These are phyloP conservation scores for Tachysurus vachellii DNA, from an alignment of 2,113 vertebrate species.

Conservation along the genomic window DNA sequence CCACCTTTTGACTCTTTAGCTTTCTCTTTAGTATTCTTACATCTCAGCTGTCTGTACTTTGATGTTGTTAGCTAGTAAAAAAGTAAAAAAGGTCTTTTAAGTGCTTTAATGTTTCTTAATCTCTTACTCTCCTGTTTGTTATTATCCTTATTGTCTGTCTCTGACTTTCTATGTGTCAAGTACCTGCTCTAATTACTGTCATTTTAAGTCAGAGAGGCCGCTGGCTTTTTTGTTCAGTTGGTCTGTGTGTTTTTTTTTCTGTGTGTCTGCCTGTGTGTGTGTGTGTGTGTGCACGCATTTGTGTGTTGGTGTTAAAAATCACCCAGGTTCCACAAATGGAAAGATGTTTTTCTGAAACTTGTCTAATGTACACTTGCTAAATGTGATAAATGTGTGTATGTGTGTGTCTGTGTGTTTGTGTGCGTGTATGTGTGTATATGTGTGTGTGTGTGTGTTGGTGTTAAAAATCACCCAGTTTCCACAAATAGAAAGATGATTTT, in stretches of 20 bases:
- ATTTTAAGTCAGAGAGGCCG: constrained; percentile 35
- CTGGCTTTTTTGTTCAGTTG: background rate
- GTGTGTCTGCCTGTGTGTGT: constrained; percentile 27
- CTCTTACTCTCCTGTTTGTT: background rate
- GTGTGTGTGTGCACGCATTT: background rate
- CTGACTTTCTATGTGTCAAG: background rate
- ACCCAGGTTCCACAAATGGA: constrained; percentile 21
- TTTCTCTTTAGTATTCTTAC: background rate
- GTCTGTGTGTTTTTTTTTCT: constrained; percentile 13
- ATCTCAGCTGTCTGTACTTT: background rate
- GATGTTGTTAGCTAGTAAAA: constrained; percentile 7
- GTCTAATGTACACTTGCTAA: background rate
- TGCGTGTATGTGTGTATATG: constrained; percentile 22
- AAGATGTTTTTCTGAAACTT: constrained; percentile 29
- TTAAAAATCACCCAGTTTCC: too few relatives aligned
- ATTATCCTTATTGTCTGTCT: constrained; percentile 19
- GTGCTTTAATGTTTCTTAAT: background rate
- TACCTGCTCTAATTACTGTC: constrained; percentile 33
- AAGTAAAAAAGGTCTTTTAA: background rate
- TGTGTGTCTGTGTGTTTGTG: background rate
- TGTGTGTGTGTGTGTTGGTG: background rate
- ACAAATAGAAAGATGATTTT: too few relatives aligned
- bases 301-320: constrained; percentile 33
- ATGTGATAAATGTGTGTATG: background rate
- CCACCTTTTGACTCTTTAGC: background rate